Evolutionary conservation across 2,797 vertebrate genomes (phyloP), one percentile per base, ranked within the genome.

Genomic region (Sebastes miniatus): DNA sequence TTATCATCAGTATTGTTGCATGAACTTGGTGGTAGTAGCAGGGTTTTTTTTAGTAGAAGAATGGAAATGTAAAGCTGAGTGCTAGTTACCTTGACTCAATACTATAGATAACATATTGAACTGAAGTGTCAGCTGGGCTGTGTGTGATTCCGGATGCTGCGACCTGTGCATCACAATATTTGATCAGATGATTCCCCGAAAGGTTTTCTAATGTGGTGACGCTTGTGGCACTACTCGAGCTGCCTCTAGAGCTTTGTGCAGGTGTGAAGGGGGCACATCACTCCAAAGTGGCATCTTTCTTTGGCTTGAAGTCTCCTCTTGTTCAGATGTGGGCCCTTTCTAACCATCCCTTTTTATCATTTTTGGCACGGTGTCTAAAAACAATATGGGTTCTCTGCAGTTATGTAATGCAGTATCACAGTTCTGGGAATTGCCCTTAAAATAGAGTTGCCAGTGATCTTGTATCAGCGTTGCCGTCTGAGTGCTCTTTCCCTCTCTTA

Each of bases 351-450:
- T 89, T 89, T 89, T 91, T 89, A 89, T 93, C 77, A 84, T 92
- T 89, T 92, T 91, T 93, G 88, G 88, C 88, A 69, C 50, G 56
- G 79, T 80, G 80, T 94, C 90, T 90, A 90, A 91, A 92, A 94
- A 95, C 93, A 92, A 93, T 93, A 95, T 92, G 84, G 91, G 78
- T 88, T 89, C 84, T 89, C 83, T 92, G 91, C 77, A 84, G 92
- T 96, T 95, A 95, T 94, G 92, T 94, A 96, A 95, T 92, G 80
- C 89, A 90, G 89, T 88, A 94, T 94, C 93, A 88, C 84, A 92
- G 92, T 95, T 94, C 93, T 94, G 94, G 92, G 95, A 95, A 95
- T 93, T 93, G 91, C 89, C 94, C 95, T 95, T 95, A 94, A 96
- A 95, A 95, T 95, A 95, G 95, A 91, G 94, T 93, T 93, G 89